Conservation (phyloP, 1,140 invertebrate genomes). For the Eulimnadia texana region DNA sequence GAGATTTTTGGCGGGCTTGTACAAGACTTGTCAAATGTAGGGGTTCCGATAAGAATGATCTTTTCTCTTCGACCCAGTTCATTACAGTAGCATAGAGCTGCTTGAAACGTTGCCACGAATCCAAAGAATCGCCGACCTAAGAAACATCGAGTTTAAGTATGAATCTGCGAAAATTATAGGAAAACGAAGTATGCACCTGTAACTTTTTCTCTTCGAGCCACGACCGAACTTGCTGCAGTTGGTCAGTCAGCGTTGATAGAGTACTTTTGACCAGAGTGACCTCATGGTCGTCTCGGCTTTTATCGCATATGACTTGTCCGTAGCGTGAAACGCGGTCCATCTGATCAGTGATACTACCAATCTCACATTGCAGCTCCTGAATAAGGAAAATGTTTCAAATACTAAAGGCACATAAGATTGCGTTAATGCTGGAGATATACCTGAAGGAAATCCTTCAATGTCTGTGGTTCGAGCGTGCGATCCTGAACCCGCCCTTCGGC, state of each 20-base stretch:
- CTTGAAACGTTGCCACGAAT: conserved; percentile 73
- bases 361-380: conserved; percentile 56
- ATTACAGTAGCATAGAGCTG: conserved; percentile 63
- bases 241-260: conserved; percentile 54
- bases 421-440: conserved; percentile 21
- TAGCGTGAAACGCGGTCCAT: conserved; percentile 61
- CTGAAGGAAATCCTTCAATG: conserved; percentile 54
- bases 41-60: conserved; percentile 56
- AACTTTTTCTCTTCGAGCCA: conserved; percentile 68
- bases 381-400: conserved; percentile 15
- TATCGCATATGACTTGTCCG: conserved; percentile 59
- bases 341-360: conserved; percentile 52
- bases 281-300: conserved; percentile 58
- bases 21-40: conserved; percentile 58
- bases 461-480: conserved; percentile 53
- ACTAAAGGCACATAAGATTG: conserved; percentile 3
- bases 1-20: conserved; percentile 65
- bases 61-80: conserved; percentile 67
- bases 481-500: conserved; percentile 70
- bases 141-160: too few species aligned
- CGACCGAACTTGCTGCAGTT: conserved; percentile 53
- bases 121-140: conserved; percentile 68
- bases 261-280: conserved; percentile 57
- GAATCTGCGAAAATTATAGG: not conserved
- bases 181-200: conserved; percentile 26